Evolutionary conservation across 2,888 invertebrate species (phyloP), one percentile per base, ranked within the genome.

Genomic region (Drosophila monieri): DNA sequence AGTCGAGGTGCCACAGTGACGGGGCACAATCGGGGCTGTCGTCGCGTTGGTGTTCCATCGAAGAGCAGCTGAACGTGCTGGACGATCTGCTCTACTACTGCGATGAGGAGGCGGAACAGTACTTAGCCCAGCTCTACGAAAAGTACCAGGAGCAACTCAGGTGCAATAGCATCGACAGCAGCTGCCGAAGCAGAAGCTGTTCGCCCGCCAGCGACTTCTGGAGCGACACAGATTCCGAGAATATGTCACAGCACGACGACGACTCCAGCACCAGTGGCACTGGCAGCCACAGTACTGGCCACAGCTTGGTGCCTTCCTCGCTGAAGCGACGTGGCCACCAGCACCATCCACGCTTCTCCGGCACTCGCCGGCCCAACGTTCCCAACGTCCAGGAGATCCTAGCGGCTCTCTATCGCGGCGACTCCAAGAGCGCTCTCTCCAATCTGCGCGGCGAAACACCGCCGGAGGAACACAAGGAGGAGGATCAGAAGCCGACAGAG

Each of bases 291-390:
- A 78, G 83, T 32, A 71, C 77, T 25, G 57, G 23, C 12, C 79
- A 72, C 30, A 67, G 75, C 0, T 37, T 84, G 10, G 71, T 80
- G 18, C 87, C 90, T 18, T 65, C 85, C 66, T 86, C 90, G 6
- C 71, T 90, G 15, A 91, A 89, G 91, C 94, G 95, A 91, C 93
- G 95, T 91, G 95, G 95, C 78, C 95, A 95, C 91, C 95, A 95
- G 92, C 95, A 95, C 92, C 95, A 95, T 92, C 95, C 95, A 90
- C 94, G 95, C 74, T 93, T 94, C 89, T 91, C 94, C 89, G 94
- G 94, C 79, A 92, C 93, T 80, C 93, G 94, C 70, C 91, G 91
- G 62, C 93, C 94, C 89, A 90, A 90, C 79, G 93, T 93, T 87
- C 93, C 93, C 87, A 90, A 90, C 62, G 91, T 92, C 10, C 90